Base-by-base conservation (phyloP, 1,140 invertebrate species). In the Philopotamus ludificatus region DNA sequence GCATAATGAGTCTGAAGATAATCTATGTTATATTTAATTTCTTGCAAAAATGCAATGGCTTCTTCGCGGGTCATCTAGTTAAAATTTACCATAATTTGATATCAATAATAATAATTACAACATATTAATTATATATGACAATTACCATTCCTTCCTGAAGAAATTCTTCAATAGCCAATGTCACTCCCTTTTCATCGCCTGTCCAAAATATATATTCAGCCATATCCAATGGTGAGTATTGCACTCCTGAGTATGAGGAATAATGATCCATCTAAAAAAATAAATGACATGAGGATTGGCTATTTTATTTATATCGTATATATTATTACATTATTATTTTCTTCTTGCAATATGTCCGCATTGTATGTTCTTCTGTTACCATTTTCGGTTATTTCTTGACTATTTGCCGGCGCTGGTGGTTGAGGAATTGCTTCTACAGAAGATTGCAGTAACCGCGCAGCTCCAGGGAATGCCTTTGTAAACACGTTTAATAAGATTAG, bases 171-270 rank as follows among this genome's bases (percentile, higher is more conserved):
- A 90, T 85, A 15, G 88, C 87, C 1, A 84, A 73, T 1, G 88
- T 88, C 0, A 90, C 88, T 1, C 88, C 87, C 44, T 84, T 84
- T 72, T 90, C 88, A 74, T 91, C 88, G 3, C 88, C 88, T 2
- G 88, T 90, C 86, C 87, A 89, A 71, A 88, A 89, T 1, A 91
- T 85, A 65, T 91, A 91, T 70, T 89, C 87, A 0, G 89, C 89
- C 84, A 89, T 87, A 68, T 89, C 87, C 47, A 87, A 74, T 1
- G 87, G 85, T 0, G 86, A 85, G 66, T 87, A 87, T 63, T 87
- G 86, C 1, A 85, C 81, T 50, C 83, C 84, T 0, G 80, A 70
- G 70, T 82, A 79, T 0, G 77, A 71, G 0, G 76, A 71, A 61
- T 74, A 80, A 59, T 77, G 78, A 47, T 81, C 78, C 74, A 78